Conservation (phyloP, 2,797 vertebrate species). For the Hoplostethus mediterraneus region DNA sequence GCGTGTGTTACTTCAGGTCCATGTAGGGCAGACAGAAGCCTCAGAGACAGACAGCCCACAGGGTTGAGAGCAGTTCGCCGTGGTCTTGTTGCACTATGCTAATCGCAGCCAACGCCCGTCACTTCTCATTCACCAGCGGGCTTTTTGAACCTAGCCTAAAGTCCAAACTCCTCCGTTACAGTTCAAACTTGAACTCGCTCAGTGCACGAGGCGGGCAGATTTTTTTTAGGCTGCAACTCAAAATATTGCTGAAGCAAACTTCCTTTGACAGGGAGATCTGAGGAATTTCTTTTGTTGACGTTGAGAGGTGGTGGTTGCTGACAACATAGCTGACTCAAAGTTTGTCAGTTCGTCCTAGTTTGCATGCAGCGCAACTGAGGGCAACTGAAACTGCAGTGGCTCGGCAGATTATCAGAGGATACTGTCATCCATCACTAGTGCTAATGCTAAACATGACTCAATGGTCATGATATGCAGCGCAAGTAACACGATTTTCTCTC, state of each 20-base stretch:
- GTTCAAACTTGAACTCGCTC: slow-evolving; percentile 46
- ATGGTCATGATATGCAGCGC: background rate
- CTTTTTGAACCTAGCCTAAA: slow-evolving; percentile 48
- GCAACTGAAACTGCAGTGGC: slow-evolving; percentile 21
- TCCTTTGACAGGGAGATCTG: slow-evolving; percentile 60
- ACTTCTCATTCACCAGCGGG: slow-evolving; percentile 55
- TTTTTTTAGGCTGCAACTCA: slow-evolving; percentile 16
- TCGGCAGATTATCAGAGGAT: slow-evolving; percentile 40
- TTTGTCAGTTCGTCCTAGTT: slow-evolving; percentile 59
- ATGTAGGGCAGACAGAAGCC: background rate
- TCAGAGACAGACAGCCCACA: slow-evolving; percentile 28
- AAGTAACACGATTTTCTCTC: slow-evolving; percentile 1
- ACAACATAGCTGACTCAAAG: slow-evolving; percentile 43
- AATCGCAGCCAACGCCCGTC: slow-evolving; percentile 57
- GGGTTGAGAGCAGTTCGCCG: slow-evolving; percentile 39
- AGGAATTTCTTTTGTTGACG: slow-evolving; percentile 40
- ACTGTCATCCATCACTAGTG: slow-evolving; percentile 20
- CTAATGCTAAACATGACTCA: slow-evolving; percentile 11
- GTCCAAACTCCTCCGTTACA: slow-evolving; percentile 39
- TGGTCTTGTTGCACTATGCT: slow-evolving; percentile 60
- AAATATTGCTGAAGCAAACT: slow-evolving; percentile 52
- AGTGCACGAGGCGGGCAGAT: background rate
- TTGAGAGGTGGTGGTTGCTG: slow-evolving; percentile 44
- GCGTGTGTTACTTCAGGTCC: background rate
- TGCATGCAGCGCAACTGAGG: slow-evolving; percentile 38